These are phyloP conservation scores for Drosophila tripunctata DNA, from an alignment of 2,888 invertebrate genomes.

Conservation along the genomic window DNA sequence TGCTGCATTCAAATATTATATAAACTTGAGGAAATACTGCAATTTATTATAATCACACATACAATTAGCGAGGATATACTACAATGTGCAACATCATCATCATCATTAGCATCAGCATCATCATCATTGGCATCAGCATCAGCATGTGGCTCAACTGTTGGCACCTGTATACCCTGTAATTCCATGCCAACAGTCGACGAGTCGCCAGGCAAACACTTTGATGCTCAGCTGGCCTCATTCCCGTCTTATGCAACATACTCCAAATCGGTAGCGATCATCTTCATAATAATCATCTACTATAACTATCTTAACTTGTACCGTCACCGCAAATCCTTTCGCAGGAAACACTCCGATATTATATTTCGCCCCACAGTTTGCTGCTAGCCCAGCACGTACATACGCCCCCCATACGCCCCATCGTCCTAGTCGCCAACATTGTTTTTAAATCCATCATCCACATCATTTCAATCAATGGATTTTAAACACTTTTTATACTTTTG, in stretches of 20 bases:
- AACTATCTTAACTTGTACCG: slow-evolving; percentile 83
- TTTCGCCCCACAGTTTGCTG: slow-evolving; percentile 48
- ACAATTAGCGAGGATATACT: slow-evolving; percentile 55
- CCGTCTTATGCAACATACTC: slow-evolving; percentile 32
- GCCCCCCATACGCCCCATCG: neutral
- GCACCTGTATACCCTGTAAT: slow-evolving; percentile 22
- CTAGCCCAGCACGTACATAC: slow-evolving; percentile 32
- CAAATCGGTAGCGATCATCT: slow-evolving; percentile 47
- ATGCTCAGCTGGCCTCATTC: slow-evolving; percentile 41
- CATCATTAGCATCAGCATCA: too few relatives aligned
- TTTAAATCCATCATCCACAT: slow-evolving; percentile 37
- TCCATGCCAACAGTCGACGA: slow-evolving; percentile 12
- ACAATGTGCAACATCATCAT: slow-evolving; percentile 8
- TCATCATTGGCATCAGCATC: too few relatives aligned
- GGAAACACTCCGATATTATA: slow-evolving; percentile 74
- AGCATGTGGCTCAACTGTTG: too few relatives aligned
- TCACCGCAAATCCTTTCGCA: slow-evolving; percentile 84
- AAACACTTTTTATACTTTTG: slow-evolving; percentile 80
- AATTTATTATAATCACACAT: slow-evolving; percentile 74
- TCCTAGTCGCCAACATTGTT: slow-evolving; percentile 23
- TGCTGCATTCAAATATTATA: slow-evolving; percentile 70
- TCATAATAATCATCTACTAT: slow-evolving; percentile 81
- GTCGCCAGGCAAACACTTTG: slow-evolving; percentile 8
- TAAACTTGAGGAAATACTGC: slow-evolving; percentile 76
- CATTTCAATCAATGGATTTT: slow-evolving; percentile 71